phyloP scores from a whole-genome alignment of 2,113 vertebrate species.

The Sinocyclocheilus anophthalmus region DNA sequence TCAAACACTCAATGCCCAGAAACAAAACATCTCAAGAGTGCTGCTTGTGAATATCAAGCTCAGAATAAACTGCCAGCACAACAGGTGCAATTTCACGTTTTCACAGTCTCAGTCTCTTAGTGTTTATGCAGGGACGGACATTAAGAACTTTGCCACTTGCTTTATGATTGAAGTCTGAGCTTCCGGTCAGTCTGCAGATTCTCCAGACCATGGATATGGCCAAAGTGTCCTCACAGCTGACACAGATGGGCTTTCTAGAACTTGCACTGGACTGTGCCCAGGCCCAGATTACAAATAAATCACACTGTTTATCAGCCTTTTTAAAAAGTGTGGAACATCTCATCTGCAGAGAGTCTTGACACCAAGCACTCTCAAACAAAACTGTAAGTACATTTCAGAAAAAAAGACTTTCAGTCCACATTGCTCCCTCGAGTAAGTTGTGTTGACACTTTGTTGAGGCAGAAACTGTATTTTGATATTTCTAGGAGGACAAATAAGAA shows the following conservation, averaged over 20 bases:
- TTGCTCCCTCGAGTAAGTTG: not conserved
- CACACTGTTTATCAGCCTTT: conserved; percentile 43
- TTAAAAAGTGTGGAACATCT: not conserved
- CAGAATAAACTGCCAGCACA: conserved; percentile 30
- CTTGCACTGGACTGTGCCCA: conserved; percentile 13
- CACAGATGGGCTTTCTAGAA: conserved; percentile 42
- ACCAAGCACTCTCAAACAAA: not conserved
- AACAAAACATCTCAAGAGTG: conserved; percentile 24
- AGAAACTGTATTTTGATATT: not conserved
- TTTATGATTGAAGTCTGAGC: conserved; percentile 51
- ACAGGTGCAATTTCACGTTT: conserved; percentile 34
- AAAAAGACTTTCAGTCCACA: not conserved
- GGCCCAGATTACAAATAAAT: conserved; percentile 36
- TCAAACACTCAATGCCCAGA: not conserved
- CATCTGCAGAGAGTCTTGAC: conserved; percentile 11
- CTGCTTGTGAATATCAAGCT: conserved; percentile 20
- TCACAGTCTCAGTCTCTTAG: conserved; percentile 6
- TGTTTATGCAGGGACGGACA: conserved; percentile 27
- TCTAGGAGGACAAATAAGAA: not conserved
- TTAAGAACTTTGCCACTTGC: conserved; percentile 45
- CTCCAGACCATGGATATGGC: conserved; percentile 44
- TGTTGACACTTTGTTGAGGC: not conserved
- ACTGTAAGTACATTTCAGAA: not conserved
- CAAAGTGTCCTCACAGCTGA: conserved; percentile 46
- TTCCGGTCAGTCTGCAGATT: conserved; percentile 55